These are phyloP conservation scores for Operophtera brumata DNA, from an alignment of 2,888 invertebrate species.

Conservation along the genomic window DNA sequence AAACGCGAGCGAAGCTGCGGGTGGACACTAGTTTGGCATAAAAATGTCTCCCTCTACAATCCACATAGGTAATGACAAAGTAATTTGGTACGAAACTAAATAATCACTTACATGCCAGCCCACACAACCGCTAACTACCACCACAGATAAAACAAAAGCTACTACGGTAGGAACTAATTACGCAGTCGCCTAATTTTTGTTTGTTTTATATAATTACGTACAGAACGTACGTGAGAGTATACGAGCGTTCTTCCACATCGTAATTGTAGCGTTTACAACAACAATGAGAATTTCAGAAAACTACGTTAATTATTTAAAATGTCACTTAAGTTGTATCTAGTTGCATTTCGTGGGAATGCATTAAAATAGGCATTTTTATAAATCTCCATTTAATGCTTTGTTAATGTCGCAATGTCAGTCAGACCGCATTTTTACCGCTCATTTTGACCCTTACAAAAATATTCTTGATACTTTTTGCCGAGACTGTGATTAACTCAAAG, in stretches of 20 bases:
- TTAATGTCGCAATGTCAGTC: constrained; percentile 9
- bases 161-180: constrained; percentile 11
- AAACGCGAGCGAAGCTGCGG: too few species aligned
- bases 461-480: constrained; percentile 10
- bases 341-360: constrained; percentile 47
- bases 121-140: constrained; percentile 10
- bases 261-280: constrained; percentile 34
- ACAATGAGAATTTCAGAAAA: constrained; percentile 33
- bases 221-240: constrained; percentile 18
- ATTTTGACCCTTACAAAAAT: constrained; percentile 24
- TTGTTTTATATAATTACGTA: constrained; percentile 27
- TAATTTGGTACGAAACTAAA: constrained; percentile 3
- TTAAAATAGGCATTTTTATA: constrained; percentile 26
- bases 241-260: constrained; percentile 24
- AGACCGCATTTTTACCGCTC: constrained; percentile 23
- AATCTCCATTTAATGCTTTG: constrained; percentile 26
- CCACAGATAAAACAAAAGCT: constrained; percentile 1
- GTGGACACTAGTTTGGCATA: too few species aligned
- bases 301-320: constrained; percentile 52
- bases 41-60: too few species aligned
- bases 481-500: constrained; percentile 21
- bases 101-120: constrained; percentile 1
- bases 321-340: constrained; percentile 50
- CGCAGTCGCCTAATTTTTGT: constrained; percentile 24
- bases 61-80: not conserved